Evolutionary conservation across 2,888 invertebrate species (phyloP).

Genomic region (Byasa hedistus): DNA sequence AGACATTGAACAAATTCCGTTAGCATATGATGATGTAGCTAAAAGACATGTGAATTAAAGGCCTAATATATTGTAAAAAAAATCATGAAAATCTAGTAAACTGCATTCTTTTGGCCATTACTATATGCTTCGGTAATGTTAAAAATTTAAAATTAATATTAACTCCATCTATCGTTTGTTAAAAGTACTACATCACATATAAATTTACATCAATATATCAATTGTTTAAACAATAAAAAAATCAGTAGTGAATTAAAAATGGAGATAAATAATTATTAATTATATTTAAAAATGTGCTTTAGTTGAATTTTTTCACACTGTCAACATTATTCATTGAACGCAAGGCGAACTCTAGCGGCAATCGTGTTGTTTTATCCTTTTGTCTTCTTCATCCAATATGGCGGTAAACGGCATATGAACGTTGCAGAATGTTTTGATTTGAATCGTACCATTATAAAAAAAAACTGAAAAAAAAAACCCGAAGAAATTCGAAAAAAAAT

Average conservation of each 20-base stretch:
- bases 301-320: constrained; percentile 5
- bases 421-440: constrained; percentile 77
- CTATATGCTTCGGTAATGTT: background rate
- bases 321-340: constrained; percentile 40
- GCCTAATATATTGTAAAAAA: background rate
- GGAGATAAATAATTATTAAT: too few relatives aligned
- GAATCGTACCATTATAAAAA: constrained; percentile 57
- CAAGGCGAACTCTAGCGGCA: constrained; percentile 51
- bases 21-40: background rate
- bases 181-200: background rate
- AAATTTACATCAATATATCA: too few relatives aligned
- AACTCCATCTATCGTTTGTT: constrained; percentile 25
- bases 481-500: constrained; percentile 52
- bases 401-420: constrained; percentile 76
- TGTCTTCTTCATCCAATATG: constrained; percentile 77
- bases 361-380: constrained; percentile 53
- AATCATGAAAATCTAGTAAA: background rate
- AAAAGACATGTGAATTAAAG: background rate
- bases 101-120: background rate
- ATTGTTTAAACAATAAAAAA: too few relatives aligned
- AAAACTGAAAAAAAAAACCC: constrained; percentile 54
- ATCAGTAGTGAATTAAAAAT: too few relatives aligned
- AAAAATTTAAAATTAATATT: background rate
- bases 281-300: too few relatives aligned
- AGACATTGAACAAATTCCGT: too few relatives aligned